phyloP scores from a whole-genome alignment of 2,888 invertebrate species.

The Tachina fera region DNA sequence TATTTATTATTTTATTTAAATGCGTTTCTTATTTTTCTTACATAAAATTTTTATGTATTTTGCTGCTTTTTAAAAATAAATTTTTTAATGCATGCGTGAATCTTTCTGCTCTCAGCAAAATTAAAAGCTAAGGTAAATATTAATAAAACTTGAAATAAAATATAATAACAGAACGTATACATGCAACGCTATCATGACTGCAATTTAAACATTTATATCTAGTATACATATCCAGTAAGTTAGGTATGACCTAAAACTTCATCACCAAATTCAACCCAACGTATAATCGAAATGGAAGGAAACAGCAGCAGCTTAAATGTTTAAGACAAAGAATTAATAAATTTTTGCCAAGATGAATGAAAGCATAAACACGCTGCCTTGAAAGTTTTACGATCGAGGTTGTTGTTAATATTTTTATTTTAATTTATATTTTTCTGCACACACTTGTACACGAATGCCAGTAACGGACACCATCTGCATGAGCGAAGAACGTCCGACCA shows the following conservation, averaged over 20 bases:
- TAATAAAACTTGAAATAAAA: conserved; percentile 1
- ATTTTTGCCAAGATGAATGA: conserved; percentile 33
- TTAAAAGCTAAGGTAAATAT: conserved; percentile 33
- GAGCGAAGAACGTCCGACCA: neutral
- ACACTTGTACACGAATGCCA: conserved; percentile 14
- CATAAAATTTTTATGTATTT: conserved; percentile 53
- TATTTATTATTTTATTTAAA: conserved; percentile 23
- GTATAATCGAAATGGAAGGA: conserved; percentile 9
- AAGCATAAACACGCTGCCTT: conserved; percentile 38
- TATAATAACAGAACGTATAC: conserved; percentile 18
- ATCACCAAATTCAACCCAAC: conserved; percentile 14
- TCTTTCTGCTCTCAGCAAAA: conserved; percentile 49
- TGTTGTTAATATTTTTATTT: conserved; percentile 50
- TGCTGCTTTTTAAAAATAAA: conserved; percentile 55
- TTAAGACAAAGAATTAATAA: conserved; percentile 53
- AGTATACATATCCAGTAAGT: conserved; percentile 24
- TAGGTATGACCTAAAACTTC: conserved; percentile 23
- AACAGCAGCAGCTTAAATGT: conserved; percentile 20
- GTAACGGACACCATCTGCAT: neutral
- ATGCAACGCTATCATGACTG: conserved; percentile 42
- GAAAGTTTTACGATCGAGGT: conserved; percentile 63
- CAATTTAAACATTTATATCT: conserved; percentile 5
- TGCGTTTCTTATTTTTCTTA: neutral
- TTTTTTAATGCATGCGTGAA: conserved; percentile 67
- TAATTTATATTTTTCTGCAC: conserved; percentile 39